Evolutionary conservation across 1,140 invertebrate species (phyloP).

Genomic region (Paraescarpia echinospica): DNA sequence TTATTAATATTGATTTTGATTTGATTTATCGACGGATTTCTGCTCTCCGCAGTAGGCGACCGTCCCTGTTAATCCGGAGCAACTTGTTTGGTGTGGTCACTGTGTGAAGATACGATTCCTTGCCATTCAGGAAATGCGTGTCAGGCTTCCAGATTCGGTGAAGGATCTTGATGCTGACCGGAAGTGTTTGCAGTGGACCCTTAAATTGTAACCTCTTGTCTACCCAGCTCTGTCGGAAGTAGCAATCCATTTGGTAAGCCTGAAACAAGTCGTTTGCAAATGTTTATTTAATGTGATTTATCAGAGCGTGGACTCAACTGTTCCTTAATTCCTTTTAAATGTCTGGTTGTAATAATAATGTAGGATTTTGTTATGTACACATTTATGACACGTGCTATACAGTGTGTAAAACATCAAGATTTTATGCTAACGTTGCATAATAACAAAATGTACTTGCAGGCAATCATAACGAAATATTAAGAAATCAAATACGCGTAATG

Average conservation of each 20-base stretch:
- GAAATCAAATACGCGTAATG: too few species aligned
- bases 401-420: too few species aligned
- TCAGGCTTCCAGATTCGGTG: slow-evolving; percentile 51
- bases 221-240: slow-evolving; percentile 76
- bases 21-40: too few species aligned
- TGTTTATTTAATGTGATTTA: slow-evolving; percentile 16
- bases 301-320: not conserved
- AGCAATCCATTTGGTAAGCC: slow-evolving; percentile 97
- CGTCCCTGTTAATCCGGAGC: slow-evolving; percentile 49
- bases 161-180: slow-evolving; percentile 53
- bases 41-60: slow-evolving; percentile 47
- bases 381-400: too few species aligned
- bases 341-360: too few species aligned
- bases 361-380: too few species aligned
- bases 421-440: too few species aligned
- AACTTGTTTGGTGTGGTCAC: slow-evolving; percentile 57
- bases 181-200: slow-evolving; percentile 46
- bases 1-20: too few species aligned
- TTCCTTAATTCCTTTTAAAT: not conserved
- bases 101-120: slow-evolving; percentile 57
- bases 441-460: too few species aligned
- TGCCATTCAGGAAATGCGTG: slow-evolving; percentile 59
- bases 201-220: slow-evolving; percentile 61
- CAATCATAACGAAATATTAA: too few species aligned
- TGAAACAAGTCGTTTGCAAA: slow-evolving; percentile 49